Percentiles rank a stretch among this genome's conserved stretches.
phyloP scores from a whole-genome alignment of 2,113 vertebrate genomes.

The Chaetorhynchus papuensis region DNA sequence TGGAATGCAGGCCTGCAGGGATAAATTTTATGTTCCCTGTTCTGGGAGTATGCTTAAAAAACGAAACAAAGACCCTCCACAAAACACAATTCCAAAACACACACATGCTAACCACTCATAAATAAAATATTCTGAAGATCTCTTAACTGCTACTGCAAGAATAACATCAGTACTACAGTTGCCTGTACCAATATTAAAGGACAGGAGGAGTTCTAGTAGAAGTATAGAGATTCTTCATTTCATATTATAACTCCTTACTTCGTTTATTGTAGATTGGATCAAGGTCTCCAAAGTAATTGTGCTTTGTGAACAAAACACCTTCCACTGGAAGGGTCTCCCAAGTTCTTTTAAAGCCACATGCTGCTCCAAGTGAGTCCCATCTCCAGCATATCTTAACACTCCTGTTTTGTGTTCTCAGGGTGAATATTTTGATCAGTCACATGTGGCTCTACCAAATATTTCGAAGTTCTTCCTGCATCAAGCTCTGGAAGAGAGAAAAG shows the following conservation, averaged over 20 bases:
- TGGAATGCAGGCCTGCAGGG: background rate
- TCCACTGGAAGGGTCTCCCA: background rate
- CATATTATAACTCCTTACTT: background rate
- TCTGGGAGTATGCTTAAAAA: background rate
- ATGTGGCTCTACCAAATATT: conserved; percentile 70
- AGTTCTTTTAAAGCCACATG: background rate
- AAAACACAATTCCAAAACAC: background rate
- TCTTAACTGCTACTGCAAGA: background rate
- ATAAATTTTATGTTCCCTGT: background rate
- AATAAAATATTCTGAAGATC: background rate
- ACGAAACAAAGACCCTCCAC: background rate
- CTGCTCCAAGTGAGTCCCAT: background rate
- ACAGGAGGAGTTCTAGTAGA: background rate
- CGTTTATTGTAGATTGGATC: background rate
- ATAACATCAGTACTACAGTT: background rate
- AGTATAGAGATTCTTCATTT: background rate
- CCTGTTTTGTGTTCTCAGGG: conserved; percentile 49
- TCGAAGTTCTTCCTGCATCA: conserved; percentile 72
- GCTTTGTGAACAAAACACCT: background rate
- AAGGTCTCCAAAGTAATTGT: background rate
- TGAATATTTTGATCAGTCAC: conserved; percentile 74
- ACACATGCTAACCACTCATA: background rate
- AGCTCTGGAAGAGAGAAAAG: conserved; percentile 66
- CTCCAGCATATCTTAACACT: background rate
- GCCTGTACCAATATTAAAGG: background rate